Conservation (phyloP, 2,888 invertebrate species). For the Lottia scabra region DNA sequence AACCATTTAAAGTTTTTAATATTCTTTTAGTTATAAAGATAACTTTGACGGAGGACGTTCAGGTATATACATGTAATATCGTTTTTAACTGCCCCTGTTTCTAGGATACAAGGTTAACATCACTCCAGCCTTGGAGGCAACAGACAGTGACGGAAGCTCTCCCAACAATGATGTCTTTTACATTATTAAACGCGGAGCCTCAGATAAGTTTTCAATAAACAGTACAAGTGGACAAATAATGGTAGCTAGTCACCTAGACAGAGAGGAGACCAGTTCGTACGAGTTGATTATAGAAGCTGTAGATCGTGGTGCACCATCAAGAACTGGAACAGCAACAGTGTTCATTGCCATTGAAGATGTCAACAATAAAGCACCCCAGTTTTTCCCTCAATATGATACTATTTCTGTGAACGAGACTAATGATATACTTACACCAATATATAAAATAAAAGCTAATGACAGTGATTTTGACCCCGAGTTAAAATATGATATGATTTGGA, state of each 20-base stretch:
- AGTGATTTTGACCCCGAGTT: constrained; percentile 73
- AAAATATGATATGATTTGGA: constrained; percentile 77
- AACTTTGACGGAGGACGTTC: too few species aligned
- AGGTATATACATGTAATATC: too few species aligned
- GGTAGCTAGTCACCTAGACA: constrained; percentile 85
- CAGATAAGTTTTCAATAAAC: constrained; percentile 93
- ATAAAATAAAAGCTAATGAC: constrained; percentile 74
- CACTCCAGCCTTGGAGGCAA: constrained; percentile 37
- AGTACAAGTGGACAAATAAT: constrained; percentile 85
- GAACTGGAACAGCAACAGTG: constrained; percentile 42
- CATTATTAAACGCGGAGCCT: constrained; percentile 88
- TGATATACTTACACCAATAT: constrained; percentile 68
- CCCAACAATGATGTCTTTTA: constrained; percentile 90
- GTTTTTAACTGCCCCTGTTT: background rate
- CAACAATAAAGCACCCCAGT: constrained; percentile 88
- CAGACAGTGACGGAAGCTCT: constrained; percentile 52
- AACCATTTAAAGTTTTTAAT: too few species aligned
- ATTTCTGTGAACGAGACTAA: constrained; percentile 20
- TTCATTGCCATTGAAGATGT: constrained; percentile 86
- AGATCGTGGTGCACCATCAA: constrained; percentile 50
- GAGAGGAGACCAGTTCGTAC: constrained; percentile 73
- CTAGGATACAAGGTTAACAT: constrained; percentile 40
- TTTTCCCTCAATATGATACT: constrained; percentile 62
- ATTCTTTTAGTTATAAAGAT: too few species aligned
- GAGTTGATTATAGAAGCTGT: constrained; percentile 54